Base-by-base conservation (phyloP, 2,888 invertebrate genomes). In the Campopleginae sp. region DNA sequence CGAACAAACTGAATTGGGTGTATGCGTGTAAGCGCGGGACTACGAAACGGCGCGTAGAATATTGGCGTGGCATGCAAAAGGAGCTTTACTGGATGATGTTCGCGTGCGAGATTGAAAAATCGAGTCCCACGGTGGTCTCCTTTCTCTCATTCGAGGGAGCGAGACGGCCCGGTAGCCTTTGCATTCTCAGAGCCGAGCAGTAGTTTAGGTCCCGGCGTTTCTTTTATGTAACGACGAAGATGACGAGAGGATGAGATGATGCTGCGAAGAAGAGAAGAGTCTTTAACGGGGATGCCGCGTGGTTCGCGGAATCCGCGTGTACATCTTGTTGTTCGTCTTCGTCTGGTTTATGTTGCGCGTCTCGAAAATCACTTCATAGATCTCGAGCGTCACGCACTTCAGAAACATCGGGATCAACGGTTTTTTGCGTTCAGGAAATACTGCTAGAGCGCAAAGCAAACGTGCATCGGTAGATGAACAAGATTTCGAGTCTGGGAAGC, bases 191-290 rank as follows among this genome's bases (percentile, higher is more conserved):
- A 89, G 90, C 87, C 86, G 86, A 87, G 87, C 87, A 87, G 87
- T 89, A 86, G 90, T 90, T 90, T 88, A 90, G 89, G 87, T 89
- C 87, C 72, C 84, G 84, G 79, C 88, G 87, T 87, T 89, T 87
- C 90, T 90, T 92, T 93, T 92, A 90, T 91, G 91, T 92, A 92
- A 92, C 90, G 88, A 89, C 74, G 82, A 65, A 65, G 76, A 80
- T 46, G 68, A 54, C 23, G 65, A 78, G 71, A 78, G 63, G 51
- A 71, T 33, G 51, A 38, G 19, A 38, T 17, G 46, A 54, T 2
- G 63, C 10, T 38, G 8, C 8, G 38, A 10, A 7, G 38, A 14
- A 17, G 42, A 63, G 23, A 78, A 23, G 83, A 74, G 44, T 80
- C 75, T 80, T 76, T 82, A 79, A 70, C 81, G 31, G 63, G 19